Percentiles rank a stretch among this genome's conserved stretches.
Evolutionary conservation across 1,140 invertebrate genomes (phyloP).

Genomic region (Radopholus similis): DNA sequence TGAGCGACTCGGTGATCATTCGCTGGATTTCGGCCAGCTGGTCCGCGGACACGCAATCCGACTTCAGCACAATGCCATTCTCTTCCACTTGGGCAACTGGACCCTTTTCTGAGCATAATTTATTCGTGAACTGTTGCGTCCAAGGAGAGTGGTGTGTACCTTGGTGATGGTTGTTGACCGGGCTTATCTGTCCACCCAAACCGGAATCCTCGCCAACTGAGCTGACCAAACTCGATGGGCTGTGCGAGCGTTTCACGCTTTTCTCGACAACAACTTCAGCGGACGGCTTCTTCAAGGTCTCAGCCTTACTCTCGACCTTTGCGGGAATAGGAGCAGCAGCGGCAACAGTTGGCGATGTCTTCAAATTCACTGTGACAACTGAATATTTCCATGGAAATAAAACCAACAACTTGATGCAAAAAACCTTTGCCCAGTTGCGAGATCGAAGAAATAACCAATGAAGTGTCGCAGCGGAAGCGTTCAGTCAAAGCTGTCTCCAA

Average conservation of each 20-base stretch:
- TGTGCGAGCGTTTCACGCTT: slow-evolving; percentile 46
- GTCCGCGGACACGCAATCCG: slow-evolving; percentile 50
- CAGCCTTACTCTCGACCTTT: background rate
- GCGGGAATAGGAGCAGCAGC: too few species aligned
- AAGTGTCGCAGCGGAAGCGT: slow-evolving; percentile 21
- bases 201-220: slow-evolving; percentile 52
- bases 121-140: background rate
- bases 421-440: slow-evolving; percentile 19
- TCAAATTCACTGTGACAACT: too few species aligned
- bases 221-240: slow-evolving; percentile 50
- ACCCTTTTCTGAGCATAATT: slow-evolving; percentile 43
- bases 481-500: slow-evolving; percentile 10
- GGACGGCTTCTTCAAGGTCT: background rate
- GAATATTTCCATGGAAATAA: too few species aligned
- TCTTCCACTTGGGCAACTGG: slow-evolving; percentile 31
- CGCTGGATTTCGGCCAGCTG: slow-evolving; percentile 51
- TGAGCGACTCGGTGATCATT: slow-evolving; percentile 27
- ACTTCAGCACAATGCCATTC: slow-evolving; percentile 49
- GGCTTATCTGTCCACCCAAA: slow-evolving; percentile 41
- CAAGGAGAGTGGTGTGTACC: background rate
- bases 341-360: too few species aligned
- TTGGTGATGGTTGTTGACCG: slow-evolving; percentile 22
- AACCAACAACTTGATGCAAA: too few species aligned
- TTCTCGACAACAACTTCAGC: background rate
- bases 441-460: slow-evolving; percentile 17